phyloP scores from a whole-genome alignment of 1,140 invertebrate genomes.

The Lerema accius region DNA sequence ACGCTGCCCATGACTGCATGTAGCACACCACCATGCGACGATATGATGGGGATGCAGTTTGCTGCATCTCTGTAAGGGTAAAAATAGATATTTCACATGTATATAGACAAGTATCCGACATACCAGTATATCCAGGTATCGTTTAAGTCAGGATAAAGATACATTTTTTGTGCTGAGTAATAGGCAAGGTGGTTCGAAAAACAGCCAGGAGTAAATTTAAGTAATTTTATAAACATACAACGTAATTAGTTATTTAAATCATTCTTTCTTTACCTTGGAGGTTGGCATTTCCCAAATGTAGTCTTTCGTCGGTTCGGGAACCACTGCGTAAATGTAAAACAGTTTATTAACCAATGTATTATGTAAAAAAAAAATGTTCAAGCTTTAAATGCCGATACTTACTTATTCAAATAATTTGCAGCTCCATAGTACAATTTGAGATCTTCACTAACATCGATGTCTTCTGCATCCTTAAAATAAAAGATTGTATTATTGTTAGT shows the following conservation, averaged over 20 bases:
- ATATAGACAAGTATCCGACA: too few species aligned
- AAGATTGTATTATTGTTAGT: conserved; percentile 15
- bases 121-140: too few species aligned
- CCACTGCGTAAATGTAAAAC: conserved; percentile 44
- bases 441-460: conserved; percentile 40
- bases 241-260: too few species aligned
- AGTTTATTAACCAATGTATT: background rate
- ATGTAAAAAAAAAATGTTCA: background rate
- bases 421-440: conserved; percentile 71
- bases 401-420: conserved; percentile 69
- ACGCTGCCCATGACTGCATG: conserved; percentile 86
- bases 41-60: conserved; percentile 48
- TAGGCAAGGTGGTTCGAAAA: too few species aligned
- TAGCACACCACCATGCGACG: conserved; percentile 85
- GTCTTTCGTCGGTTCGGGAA: conserved; percentile 59
- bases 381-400: conserved; percentile 31
- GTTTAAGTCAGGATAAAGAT: too few species aligned
- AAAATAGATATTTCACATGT: background rate
- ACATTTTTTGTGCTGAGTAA: too few species aligned
- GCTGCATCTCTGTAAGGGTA: conserved; percentile 62
- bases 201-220: too few species aligned
- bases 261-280: conserved; percentile 63
- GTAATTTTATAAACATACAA: too few species aligned
- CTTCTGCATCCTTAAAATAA: conserved; percentile 49
- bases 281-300: conserved; percentile 71